Evolutionary conservation across 2,888 invertebrate genomes (phyloP), one percentile per base, ranked within the genome.

Genomic region (Lissocephala sabroskyi): DNA sequence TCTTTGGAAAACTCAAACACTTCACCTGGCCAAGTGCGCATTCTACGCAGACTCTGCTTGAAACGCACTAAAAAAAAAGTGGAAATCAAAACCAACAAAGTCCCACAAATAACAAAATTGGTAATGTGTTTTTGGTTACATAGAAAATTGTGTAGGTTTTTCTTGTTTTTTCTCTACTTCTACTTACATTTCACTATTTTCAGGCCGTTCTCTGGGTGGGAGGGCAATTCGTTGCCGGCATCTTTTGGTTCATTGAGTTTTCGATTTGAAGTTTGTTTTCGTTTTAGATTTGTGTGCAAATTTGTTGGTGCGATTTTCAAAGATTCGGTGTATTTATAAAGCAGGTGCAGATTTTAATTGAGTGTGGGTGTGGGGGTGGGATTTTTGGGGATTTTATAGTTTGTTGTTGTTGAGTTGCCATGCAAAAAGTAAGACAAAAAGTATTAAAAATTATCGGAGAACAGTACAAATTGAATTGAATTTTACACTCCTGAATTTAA

Each of bases 131-230:
- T n/a, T 5, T 39, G 30, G 9, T 30, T 14, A 13, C 16, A 13
- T 14, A 35, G 16, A 13, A 33, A 11, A 23, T 23, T 23, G 23
- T 5, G 7, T 23, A 33, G 7, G 7, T 33, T 33, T n/a, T 13
- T 10, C n/a, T 14, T 13, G 30, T 16, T 9, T 10, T 17, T 29
- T 30, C 7, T 29, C 32, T n/a, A 63, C 56, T 65, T 57, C 65
- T 80, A 83, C 84, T 84, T 82, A 84, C 84, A 67, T 79, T 84
- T 84, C 13, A 73, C 67, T 53, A 76, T 45, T 58, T 82, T 81
- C 45, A 80, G 56, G 43, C 62, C 71, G 56, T 71, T 82, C 26
- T 66, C 79, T 29, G 60, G 53, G 48, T 62, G 57, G 47, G 52
- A 56, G n/a, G n/a, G n/a, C 56, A 63, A 36, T 23, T 55, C 62